phyloP scores from a whole-genome alignment of 2,797 vertebrate species.

The Enteromius afrohamiltoni region DNA sequence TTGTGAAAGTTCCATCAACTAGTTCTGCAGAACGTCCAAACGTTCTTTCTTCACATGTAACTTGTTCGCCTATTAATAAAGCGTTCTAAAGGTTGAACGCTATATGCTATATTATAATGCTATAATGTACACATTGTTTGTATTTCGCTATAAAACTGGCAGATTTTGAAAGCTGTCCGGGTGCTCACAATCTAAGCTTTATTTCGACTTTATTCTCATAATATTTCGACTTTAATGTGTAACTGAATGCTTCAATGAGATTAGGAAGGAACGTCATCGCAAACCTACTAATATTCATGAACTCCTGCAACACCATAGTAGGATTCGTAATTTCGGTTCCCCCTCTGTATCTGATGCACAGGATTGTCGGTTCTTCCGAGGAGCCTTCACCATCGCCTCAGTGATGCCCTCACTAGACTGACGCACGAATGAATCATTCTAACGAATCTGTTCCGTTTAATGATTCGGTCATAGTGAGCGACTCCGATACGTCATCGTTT shows the following conservation, averaged over 20 bases:
- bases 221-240: too few relatives aligned
- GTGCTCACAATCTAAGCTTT: too few relatives aligned
- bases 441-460: constrained; percentile 9
- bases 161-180: too few relatives aligned
- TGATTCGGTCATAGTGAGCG: not conserved
- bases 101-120: too few relatives aligned
- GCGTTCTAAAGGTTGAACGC: too few relatives aligned
- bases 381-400: constrained; percentile 1
- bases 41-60: too few relatives aligned
- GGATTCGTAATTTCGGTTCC: not conserved
- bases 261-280: not conserved
- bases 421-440: constrained; percentile 8
- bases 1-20: too few relatives aligned
- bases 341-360: constrained; percentile 16
- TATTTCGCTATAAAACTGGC: too few relatives aligned
- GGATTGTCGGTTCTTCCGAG: constrained; percentile 29
- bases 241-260: not conserved
- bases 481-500: not conserved
- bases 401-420: constrained; percentile 29
- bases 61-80: too few relatives aligned
- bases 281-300: constrained; percentile 20
- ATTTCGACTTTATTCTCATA: too few relatives aligned
- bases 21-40: too few relatives aligned
- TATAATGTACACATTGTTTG: too few relatives aligned
- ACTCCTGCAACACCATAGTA: constrained; percentile 1